phyloP scores from a whole-genome alignment of 2,113 vertebrate genomes.

The Crotalus viridis region DNA sequence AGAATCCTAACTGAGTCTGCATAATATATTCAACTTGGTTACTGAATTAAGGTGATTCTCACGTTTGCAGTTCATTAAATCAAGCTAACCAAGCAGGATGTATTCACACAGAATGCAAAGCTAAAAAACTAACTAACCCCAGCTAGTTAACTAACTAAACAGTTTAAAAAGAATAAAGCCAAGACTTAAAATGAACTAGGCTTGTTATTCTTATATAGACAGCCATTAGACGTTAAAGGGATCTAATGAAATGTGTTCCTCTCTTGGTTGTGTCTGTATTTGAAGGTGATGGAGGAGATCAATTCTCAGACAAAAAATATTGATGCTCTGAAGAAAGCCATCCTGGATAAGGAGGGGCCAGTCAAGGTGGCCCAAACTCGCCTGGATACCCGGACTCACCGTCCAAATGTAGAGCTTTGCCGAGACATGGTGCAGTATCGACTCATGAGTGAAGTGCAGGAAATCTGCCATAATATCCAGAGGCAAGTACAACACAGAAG shows the following conservation, averaged over 20 bases:
- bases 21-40: neutral
- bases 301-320: slow-evolving; percentile 80
- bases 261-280: neutral
- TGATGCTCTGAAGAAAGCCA: slow-evolving; percentile 73
- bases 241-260: neutral
- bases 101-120: neutral
- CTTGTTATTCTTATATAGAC: neutral
- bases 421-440: slow-evolving; percentile 74
- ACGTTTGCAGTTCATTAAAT: neutral
- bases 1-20: neutral
- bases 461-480: slow-evolving; percentile 73
- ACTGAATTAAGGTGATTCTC: neutral
- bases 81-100: neutral
- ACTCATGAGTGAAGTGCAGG: slow-evolving; percentile 78
- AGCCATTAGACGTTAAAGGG: neutral
- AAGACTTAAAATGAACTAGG: neutral
- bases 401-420: slow-evolving; percentile 84
- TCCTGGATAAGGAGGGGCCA: slow-evolving; percentile 75
- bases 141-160: neutral
- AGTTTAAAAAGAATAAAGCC: neutral
- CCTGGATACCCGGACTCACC: slow-evolving; percentile 71
- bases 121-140: neutral
- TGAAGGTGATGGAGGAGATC: slow-evolving; percentile 81
- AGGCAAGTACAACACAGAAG: slow-evolving; percentile 66
- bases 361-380: slow-evolving; percentile 78